These are phyloP conservation scores for Caenorhabditis imperialis DNA, from an alignment of 2,888 invertebrate species.

Conservation along the genomic window DNA sequence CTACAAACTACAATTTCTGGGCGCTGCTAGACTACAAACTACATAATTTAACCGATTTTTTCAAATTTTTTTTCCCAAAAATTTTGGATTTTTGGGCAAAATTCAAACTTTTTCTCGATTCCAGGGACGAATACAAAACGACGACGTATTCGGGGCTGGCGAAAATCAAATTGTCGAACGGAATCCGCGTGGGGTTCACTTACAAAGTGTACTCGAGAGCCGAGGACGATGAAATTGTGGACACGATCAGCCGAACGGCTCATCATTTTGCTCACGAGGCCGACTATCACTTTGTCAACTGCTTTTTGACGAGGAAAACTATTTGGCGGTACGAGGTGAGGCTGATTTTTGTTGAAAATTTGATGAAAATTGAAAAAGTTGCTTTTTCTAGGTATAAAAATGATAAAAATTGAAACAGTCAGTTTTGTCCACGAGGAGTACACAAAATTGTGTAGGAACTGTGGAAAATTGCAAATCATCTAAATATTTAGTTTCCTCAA, in stretches of 20 bases:
- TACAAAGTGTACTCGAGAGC: constrained; percentile 24
- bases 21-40: no score
- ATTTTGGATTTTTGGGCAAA: no score
- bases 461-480: background rate
- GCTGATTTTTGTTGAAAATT: no score
- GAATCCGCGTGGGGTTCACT: constrained; percentile 25
- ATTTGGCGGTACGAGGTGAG: constrained; percentile 26
- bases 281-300: constrained; percentile 37
- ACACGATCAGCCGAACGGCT: constrained; percentile 6
- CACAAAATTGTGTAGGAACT: no score
- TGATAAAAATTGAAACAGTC: no score
- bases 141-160: constrained; percentile 30
- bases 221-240: constrained; percentile 9
- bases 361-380: no score
- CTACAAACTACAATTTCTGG: no score
- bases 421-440: no score
- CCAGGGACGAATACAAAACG: constrained; percentile 20
- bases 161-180: constrained; percentile 24
- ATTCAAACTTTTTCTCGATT: no score
- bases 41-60: no score
- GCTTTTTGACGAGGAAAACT: constrained; percentile 21
- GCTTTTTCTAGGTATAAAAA: no score
- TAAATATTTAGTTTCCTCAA: background rate
- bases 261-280: constrained; percentile 3
- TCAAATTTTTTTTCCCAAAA: no score